phyloP scores from a whole-genome alignment of 2,888 invertebrate species.

The Caenorhabditis sp. region DNA sequence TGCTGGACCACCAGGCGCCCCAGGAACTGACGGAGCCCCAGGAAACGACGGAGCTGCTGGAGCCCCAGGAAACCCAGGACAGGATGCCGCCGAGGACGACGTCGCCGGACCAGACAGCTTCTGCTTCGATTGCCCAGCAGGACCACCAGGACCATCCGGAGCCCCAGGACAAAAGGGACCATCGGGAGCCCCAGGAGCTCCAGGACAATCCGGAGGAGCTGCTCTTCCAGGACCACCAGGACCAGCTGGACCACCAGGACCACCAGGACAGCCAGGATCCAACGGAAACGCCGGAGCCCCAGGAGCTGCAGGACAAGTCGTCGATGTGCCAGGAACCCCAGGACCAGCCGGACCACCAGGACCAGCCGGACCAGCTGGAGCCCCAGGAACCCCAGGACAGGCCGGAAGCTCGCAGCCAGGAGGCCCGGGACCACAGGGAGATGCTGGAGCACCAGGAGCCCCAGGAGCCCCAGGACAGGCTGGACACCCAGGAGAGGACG shows the following conservation, averaged over 20 bases:
- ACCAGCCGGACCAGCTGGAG: slow-evolving; percentile 67
- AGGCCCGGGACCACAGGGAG: slow-evolving; percentile 66
- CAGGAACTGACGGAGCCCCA: slow-evolving; percentile 67
- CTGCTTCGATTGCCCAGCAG: slow-evolving; percentile 69
- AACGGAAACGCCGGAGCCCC: slow-evolving; percentile 65
- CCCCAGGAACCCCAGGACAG: slow-evolving; percentile 67
- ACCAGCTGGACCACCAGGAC: slow-evolving; percentile 64
- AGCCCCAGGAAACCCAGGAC: slow-evolving; percentile 63
- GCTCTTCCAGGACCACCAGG: slow-evolving; percentile 63
- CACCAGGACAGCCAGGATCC: slow-evolving; percentile 64
- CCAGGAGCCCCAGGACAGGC: slow-evolving; percentile 70
- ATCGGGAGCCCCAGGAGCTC: slow-evolving; percentile 60
- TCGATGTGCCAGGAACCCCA: slow-evolving; percentile 64
- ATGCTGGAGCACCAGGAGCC: slow-evolving; percentile 66
- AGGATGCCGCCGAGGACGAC: slow-evolving; percentile 60
- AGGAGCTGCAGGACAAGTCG: slow-evolving; percentile 65
- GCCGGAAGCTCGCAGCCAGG: slow-evolving; percentile 69
- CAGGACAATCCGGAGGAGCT: slow-evolving; percentile 63
- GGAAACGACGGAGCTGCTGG: slow-evolving; percentile 71
- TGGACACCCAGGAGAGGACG: slow-evolving; percentile 65
- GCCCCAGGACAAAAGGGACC: slow-evolving; percentile 66
- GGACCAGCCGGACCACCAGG: slow-evolving; percentile 71
- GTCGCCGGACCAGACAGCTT: slow-evolving; percentile 58
- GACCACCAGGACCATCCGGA: slow-evolving; percentile 64
- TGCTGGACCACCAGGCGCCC: slow-evolving; percentile 65